These are phyloP conservation scores for Nasonia vitripennis DNA, from an alignment of 1,140 invertebrate species.

Conservation along the genomic window DNA sequence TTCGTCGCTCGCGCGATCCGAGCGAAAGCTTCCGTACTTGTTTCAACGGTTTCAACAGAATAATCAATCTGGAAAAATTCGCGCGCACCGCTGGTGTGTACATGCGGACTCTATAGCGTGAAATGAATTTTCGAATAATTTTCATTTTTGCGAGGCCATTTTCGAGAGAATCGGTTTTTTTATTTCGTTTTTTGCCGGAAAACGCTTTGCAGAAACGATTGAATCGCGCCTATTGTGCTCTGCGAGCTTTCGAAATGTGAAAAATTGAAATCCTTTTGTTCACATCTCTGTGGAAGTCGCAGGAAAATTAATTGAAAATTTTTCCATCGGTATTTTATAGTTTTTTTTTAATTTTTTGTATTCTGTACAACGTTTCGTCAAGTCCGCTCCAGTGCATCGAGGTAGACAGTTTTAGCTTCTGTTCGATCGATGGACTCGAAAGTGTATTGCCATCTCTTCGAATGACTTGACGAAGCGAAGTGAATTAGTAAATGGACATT, in stretches of 20 bases:
- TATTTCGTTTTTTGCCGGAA: background rate
- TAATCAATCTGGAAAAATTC: background rate
- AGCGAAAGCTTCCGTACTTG: background rate
- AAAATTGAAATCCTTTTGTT: conserved; percentile 24
- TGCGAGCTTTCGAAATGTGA: background rate
- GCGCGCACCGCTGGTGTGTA: background rate
- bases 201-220: conserved; percentile 24
- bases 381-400: background rate
- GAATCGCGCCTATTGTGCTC: conserved; percentile 14
- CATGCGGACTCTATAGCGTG: background rate
- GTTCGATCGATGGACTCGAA: background rate
- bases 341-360: background rate
- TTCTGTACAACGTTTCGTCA: background rate
- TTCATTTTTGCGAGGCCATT: background rate
- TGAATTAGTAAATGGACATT: too few relatives aligned
- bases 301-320: background rate
- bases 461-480: too few relatives aligned
- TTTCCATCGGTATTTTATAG: background rate
- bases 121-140: conserved; percentile 27
- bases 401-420: background rate
- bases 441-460: too few relatives aligned
- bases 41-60: background rate
- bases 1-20: background rate
- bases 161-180: background rate
- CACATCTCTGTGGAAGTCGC: background rate